Base-by-base conservation (phyloP, 2,113 vertebrate genomes). In the Terrapene triunguis region DNA sequence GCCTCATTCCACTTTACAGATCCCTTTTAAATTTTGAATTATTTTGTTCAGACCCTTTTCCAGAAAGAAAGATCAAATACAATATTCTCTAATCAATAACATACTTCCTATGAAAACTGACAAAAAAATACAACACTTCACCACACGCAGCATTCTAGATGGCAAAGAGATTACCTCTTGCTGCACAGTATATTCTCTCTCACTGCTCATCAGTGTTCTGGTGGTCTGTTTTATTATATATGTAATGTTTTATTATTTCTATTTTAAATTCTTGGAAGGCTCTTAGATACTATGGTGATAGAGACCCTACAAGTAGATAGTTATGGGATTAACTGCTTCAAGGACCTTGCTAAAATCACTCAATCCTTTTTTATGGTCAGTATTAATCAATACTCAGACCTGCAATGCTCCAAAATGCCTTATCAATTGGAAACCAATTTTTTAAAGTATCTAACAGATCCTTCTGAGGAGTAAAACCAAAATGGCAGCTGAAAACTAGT, bases 41-140 rank as follows among this genome's bases (percentile, higher is more conserved):
- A 93, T 54, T 87, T 54, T 22, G 86, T 14, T 48, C 0, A 80
- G 86, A 24, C 2, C 25, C 51, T 83, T 89, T 76, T 62, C 69
- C 47, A 10, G 44, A 84, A 87, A 51, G 57, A 16, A 21, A 82
- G 44, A 50, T 88, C 12, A 65, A n/a, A 38, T n/a, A 38, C 38
- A 72, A 38, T 38, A 72, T 21, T 38, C n/a, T 38, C n/a, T 72
- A 53, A 42, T 25, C 78, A 84, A 35, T 69, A 80, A 72, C 12
- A 80, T 17, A 48, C 11, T 62, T 47, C 4, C 80, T 80, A 89
- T 89, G 82, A 92, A 94, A 94, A 89, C 3, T 84, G 83, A 96
- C 80, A 3, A 13, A 72, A 50, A 83, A 51, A 82, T 80, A 92
- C 51, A 10, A 2, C 80, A 11, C 8, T n/a, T 35, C 32, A 35